Evolutionary conservation across 2,888 invertebrate species (phyloP), one percentile per base, ranked within the genome.

Genomic region (Plebejus melissa): DNA sequence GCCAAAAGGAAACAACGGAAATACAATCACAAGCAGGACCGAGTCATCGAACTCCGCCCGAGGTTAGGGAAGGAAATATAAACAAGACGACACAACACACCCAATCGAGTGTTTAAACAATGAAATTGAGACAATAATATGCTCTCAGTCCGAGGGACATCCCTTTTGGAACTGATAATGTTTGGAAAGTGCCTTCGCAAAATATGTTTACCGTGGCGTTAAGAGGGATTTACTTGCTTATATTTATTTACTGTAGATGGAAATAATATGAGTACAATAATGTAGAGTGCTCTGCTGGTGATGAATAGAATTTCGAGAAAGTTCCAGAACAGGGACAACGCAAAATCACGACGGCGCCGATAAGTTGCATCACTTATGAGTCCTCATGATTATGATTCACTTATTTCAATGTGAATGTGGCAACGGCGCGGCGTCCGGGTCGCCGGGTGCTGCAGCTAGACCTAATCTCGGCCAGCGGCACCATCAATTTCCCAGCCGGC

Each of bases 41-140:
- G 83, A 85, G 90, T 89, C 91, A 88, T 80, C 89, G 90, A 92
- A 88, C 92, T 85, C 86, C 41, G 79, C 76, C 79, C 90, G 91
- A 91, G 92, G 90, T 89, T 89, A 87, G 83, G 83, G 83, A 83
- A 85, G 84, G 86, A 87, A 89, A 84, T 81, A 86, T 86, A 86
- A 85, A 86, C 85, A 87, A 78, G 82, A 81, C 83, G 81, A 82
- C 80, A 83, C 82, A 79, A 81, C 85, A 84, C 83, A 85, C 85
- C 85, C 83, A 87, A 87, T 90, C 88, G 87, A 86, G 83, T 81
- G 82, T 80, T 86, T 88, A 90, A 89, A 90, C 90, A 88, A 81
- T 86, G 85, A 86, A 84, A 86, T 83, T 81, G 84, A 86, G 84
- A 85, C 81, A 81, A 82, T 88, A 88, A 89, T 89, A 88, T 88